Percentiles rank a stretch among this genome's conserved stretches.
Evolutionary conservation across 2,113 vertebrate species (phyloP).

Genomic region (Gorsachius goisagi): DNA sequence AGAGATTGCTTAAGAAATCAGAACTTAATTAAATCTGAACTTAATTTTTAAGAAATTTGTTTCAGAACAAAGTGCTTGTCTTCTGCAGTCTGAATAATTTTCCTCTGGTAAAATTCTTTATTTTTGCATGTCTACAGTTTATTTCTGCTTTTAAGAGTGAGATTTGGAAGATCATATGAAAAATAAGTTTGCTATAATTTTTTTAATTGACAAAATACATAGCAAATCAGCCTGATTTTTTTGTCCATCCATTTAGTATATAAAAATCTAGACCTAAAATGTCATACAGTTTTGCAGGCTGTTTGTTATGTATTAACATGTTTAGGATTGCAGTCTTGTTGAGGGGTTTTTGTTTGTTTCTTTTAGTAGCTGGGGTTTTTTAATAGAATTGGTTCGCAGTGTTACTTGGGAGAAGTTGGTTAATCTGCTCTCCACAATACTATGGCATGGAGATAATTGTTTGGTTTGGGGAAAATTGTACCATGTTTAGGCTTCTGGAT

Average conservation of each 20-base stretch:
- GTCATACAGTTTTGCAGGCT: not conserved
- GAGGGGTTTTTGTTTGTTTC: accelerated
- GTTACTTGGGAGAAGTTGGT: not conserved
- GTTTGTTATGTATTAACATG: accelerated
- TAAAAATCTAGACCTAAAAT: not conserved
- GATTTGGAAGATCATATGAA: not conserved
- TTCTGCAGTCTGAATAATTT: not conserved
- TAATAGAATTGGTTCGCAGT: not conserved
- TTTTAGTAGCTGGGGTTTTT: not conserved
- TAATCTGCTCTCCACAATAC: not conserved
- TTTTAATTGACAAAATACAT: not conserved
- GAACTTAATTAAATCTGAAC: not conserved
- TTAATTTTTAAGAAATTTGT: not conserved
- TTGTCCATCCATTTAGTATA: not conserved
- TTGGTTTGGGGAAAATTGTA: not conserved
- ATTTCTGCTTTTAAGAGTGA: not conserved
- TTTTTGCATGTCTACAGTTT: not conserved
- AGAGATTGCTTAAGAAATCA: not conserved
- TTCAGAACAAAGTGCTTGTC: not conserved
- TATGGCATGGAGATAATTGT: not conserved
- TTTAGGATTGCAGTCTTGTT: not conserved
- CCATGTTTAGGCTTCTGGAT: not conserved
- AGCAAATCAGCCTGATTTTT: not conserved
- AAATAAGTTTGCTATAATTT: not conserved
- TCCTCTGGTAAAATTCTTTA: not conserved